Evolutionary conservation across 2,797 vertebrate species (phyloP).

Genomic region (Poecile montanus): DNA sequence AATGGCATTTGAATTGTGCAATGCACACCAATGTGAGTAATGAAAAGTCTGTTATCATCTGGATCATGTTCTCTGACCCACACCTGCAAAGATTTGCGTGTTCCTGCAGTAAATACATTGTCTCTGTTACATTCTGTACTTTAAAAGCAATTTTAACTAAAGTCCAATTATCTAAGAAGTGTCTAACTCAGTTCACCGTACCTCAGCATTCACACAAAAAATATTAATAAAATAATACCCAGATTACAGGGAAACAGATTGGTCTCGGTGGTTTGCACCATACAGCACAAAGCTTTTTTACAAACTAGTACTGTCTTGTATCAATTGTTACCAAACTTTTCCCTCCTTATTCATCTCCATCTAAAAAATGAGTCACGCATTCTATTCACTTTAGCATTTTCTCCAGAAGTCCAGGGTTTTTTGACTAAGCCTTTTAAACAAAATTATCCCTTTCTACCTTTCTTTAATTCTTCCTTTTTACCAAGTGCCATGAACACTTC

Average conservation of each 20-base stretch:
- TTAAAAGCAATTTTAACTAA: background rate
- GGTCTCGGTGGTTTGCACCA: background rate
- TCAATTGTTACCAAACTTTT: background rate
- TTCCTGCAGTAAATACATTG: background rate
- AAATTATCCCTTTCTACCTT: background rate
- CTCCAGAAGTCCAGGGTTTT: background rate
- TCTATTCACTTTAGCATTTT: background rate
- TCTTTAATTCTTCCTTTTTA: background rate
- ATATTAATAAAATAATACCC: background rate
- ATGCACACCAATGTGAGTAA: background rate
- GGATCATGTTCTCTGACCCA: background rate
- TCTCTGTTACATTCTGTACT: background rate
- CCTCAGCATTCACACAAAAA: background rate
- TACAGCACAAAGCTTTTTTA: background rate
- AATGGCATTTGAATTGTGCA: background rate
- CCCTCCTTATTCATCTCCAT: background rate
- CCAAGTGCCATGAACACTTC: background rate
- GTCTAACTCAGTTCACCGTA: background rate
- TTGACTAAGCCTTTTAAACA: background rate
- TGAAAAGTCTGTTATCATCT: background rate
- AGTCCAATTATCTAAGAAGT: background rate
- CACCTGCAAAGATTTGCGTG: background rate
- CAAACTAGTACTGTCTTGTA: background rate
- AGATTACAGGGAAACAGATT: background rate
- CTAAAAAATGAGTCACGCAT: background rate